These are phyloP conservation scores for Hyposoter didymator DNA, from an alignment of 2,888 invertebrate genomes.

Conservation along the genomic window DNA sequence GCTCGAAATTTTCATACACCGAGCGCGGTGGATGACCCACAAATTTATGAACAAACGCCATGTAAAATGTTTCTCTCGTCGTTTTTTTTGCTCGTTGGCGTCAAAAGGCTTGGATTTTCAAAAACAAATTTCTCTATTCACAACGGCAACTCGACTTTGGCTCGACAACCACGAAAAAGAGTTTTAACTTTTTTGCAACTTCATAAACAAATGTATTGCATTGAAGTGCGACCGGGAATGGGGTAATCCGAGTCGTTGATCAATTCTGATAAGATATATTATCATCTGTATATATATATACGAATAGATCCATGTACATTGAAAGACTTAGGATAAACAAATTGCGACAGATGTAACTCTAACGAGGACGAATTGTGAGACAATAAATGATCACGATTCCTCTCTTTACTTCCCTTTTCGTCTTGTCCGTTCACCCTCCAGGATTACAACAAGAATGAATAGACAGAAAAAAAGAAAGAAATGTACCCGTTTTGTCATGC, in stretches of 20 bases:
- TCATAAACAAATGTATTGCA: conserved; percentile 3
- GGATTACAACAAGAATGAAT: conserved; percentile 52
- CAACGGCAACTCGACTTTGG: conserved; percentile 16
- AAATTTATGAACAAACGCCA: not conserved
- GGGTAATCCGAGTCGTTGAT: conserved; percentile 50
- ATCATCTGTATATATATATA: conserved; percentile 29
- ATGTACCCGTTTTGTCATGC: conserved; percentile 6
- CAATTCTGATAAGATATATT: conserved; percentile 61
- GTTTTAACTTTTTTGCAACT: not conserved
- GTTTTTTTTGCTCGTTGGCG: not conserved
- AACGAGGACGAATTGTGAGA: conserved; percentile 62
- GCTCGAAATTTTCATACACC: not conserved
- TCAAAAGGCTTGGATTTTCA: not conserved
- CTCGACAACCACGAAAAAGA: conserved; percentile 7
- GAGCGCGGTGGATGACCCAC: not conserved
- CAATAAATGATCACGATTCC: conserved; percentile 65
- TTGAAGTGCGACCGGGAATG: not conserved
- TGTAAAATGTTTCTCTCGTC: not conserved
- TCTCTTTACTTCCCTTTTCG: conserved; percentile 44
- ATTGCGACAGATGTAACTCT: conserved; percentile 73
- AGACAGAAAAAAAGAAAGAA: conserved; percentile 17
- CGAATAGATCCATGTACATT: conserved; percentile 23
- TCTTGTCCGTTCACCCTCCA: conserved; percentile 38
- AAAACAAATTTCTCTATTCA: not conserved
- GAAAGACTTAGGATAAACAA: conserved; percentile 71